Percentiles rank a stretch among this genome's conserved stretches.
phyloP scores from a whole-genome alignment of 2,113 vertebrate species.

The Cebus imitator region DNA sequence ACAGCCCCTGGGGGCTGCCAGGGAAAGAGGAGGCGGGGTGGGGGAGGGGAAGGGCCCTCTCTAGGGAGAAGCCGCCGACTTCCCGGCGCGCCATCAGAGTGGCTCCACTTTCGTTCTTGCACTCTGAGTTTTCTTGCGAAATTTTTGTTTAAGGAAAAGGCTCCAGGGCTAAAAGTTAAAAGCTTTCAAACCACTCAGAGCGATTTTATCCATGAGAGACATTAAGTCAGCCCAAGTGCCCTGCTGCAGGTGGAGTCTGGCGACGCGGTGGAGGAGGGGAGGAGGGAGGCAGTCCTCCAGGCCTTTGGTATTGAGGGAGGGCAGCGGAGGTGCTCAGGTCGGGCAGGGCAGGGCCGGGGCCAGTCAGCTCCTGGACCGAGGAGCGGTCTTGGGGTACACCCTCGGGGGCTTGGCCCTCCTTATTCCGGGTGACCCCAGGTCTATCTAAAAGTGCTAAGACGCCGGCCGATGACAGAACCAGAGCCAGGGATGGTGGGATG shows the following conservation, averaged over 20 bases:
- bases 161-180: not conserved
- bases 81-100: not conserved
- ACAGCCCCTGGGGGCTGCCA: not conserved
- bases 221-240: not conserved
- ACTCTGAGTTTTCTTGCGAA: not conserved
- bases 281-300: not conserved
- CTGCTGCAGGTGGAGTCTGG: too few relatives aligned
- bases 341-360: not conserved
- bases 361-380: not conserved
- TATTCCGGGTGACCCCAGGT: not conserved
- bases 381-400: not conserved
- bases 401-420: not conserved
- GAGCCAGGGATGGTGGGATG: not conserved
- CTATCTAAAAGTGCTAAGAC: not conserved
- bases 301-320: not conserved
- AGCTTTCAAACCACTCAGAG: not conserved
- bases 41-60: not conserved
- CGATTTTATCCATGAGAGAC: not conserved
- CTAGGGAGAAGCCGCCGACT: not conserved
- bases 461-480: not conserved
- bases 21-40: not conserved
- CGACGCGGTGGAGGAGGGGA: fast-evolving
- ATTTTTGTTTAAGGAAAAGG: not conserved
- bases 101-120: not conserved
- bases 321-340: not conserved